Evolutionary conservation across 1,140 invertebrate species (phyloP).

Genomic region (Drosophila neocordata): DNA sequence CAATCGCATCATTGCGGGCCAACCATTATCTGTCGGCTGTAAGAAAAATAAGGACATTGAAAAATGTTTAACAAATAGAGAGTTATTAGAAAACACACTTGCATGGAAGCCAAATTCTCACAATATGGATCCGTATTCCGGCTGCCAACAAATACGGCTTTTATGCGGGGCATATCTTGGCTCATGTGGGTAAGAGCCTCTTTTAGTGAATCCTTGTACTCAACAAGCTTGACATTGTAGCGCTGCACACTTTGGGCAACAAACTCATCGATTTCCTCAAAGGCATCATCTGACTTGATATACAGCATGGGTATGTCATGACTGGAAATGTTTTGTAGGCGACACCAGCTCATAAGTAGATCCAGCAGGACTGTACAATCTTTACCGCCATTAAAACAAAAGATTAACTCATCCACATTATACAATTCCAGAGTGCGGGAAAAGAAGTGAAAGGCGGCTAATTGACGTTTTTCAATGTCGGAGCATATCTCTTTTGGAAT

Average conservation of each 20-base stretch:
- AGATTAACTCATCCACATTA: constrained; percentile 88
- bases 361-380: constrained; percentile 97
- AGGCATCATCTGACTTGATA: constrained; percentile 89
- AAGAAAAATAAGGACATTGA: not conserved
- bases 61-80: not conserved
- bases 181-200: constrained; percentile 86
- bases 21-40: constrained; percentile 92
- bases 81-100: constrained; percentile 78
- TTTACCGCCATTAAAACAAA: constrained; percentile 98
- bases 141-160: constrained; percentile 94
- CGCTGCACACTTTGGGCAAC: constrained; percentile 87
- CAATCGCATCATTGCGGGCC: constrained; percentile 94
- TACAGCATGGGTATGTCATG: constrained; percentile 87
- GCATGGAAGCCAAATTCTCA: constrained; percentile 86
- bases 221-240: constrained; percentile 89
- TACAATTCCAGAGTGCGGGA: constrained; percentile 85
- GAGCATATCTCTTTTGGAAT: constrained; percentile 9
- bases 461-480: constrained; percentile 31
- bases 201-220: constrained; percentile 89
- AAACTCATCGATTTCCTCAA: constrained; percentile 94
- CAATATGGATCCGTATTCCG: constrained; percentile 92
- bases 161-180: constrained; percentile 86
- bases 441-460: constrained; percentile 52
- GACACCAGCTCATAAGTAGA: constrained; percentile 83
- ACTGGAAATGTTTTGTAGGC: constrained; percentile 44